Percentiles rank a stretch among this genome's conserved stretches.
Evolutionary conservation across 53 echinoderm and acorn worm genomes (phyloP).

Genomic region (Holothuria leucospilota): DNA sequence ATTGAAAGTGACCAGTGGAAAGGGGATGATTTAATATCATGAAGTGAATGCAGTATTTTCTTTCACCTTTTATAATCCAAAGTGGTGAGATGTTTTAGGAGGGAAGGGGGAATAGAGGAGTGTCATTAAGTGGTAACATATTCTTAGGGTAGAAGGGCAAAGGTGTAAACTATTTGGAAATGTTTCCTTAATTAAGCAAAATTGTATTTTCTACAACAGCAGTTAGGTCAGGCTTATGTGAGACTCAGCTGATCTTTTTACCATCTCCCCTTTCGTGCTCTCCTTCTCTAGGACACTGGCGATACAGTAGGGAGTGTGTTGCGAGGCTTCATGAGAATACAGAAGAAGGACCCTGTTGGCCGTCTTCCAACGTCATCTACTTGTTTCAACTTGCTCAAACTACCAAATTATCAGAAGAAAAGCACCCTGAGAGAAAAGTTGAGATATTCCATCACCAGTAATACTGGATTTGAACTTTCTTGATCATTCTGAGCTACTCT

Average conservation of each 20-base stretch:
- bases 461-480: conserved; percentile 98
- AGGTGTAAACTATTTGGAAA: no score
- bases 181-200: no score
- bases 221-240: no score
- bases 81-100: no score
- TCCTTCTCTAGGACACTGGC: conserved; percentile 83
- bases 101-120: no score
- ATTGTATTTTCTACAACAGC: no score
- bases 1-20: no score
- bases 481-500: not conserved
- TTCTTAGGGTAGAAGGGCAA: no score
- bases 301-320: conserved; percentile 99
- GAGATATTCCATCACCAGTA: conserved; percentile 95
- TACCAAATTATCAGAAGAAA: conserved; percentile 99
- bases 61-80: no score
- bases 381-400: conserved; percentile 96
- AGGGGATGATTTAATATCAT: no score
- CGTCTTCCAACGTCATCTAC: conserved; percentile 97
- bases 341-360: conserved; percentile 93
- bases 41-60: no score
- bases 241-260: not conserved
- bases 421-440: conserved; percentile 93
- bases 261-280: not conserved
- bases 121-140: no score
- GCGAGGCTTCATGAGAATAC: conserved; percentile 91